Conservation (phyloP, 2,888 invertebrate species). For the Plutella xylostella region DNA sequence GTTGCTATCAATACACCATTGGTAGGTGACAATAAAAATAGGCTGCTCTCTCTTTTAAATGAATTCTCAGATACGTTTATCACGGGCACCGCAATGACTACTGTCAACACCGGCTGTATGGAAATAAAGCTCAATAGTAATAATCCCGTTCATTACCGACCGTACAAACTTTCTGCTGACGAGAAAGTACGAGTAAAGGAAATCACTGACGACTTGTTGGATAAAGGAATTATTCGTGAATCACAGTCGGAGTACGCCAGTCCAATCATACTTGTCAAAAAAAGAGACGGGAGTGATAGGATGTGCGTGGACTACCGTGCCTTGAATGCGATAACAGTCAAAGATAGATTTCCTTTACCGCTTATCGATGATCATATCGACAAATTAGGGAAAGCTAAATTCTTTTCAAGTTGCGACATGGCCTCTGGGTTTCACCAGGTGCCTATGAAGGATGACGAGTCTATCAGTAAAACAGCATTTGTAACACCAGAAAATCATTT, state of each 20-base stretch:
- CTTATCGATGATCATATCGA: not conserved
- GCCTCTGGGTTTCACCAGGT: not conserved
- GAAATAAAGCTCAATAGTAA: constrained; percentile 1
- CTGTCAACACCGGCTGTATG: no score
- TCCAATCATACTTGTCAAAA: constrained; percentile 10
- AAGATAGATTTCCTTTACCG: not conserved
- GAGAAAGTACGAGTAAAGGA: not conserved
- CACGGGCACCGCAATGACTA: no score
- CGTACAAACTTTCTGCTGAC: not conserved
- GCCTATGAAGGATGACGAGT: not conserved
- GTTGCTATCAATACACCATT: constrained; percentile 13
- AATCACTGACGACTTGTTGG: not conserved
- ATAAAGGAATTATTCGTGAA: constrained; percentile 4
- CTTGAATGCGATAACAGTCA: not conserved
- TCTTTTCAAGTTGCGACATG: not conserved
- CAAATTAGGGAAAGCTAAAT: not conserved
- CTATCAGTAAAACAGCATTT: not conserved
- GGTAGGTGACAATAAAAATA: not conserved
- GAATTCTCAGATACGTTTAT: not conserved
- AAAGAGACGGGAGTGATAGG: constrained; percentile 9
- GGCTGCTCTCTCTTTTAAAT: not conserved
- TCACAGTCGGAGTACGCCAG: constrained; percentile 9
- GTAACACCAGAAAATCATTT: not conserved
- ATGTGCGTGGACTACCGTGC: no score
- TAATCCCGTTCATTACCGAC: not conserved